A percentile compares a stretch with the other conserved stretches of the same genome.
Conservation (phyloP, 2,888 invertebrate genomes). For the Camponotus fellah region DNA sequence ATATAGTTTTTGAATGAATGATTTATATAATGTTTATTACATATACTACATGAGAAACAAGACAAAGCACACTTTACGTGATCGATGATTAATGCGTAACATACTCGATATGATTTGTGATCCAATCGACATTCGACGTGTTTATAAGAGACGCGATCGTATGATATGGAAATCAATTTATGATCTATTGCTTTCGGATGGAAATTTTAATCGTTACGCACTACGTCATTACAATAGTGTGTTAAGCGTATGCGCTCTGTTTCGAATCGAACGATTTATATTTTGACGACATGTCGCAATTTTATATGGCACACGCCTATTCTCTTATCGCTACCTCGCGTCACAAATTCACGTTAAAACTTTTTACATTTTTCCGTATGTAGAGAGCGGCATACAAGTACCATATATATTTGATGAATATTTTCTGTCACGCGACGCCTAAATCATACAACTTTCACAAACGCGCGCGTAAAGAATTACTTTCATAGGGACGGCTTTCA, state of each 20-base stretch:
- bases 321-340: constrained; percentile 41
- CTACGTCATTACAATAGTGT: constrained; percentile 42
- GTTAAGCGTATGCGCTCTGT: constrained; percentile 40
- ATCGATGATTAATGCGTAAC: constrained; percentile 46
- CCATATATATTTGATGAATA: constrained; percentile 39
- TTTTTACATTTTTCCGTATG: constrained; percentile 42
- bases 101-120: constrained; percentile 42
- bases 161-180: constrained; percentile 25
- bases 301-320: neutral
- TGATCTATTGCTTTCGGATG: constrained; percentile 47
- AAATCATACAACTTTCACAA: constrained; percentile 28
- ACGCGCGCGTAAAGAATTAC: constrained; percentile 38
- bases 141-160: constrained; percentile 35
- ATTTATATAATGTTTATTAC: constrained; percentile 1
- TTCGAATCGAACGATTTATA: constrained; percentile 42
- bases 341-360: constrained; percentile 51
- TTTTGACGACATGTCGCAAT: constrained; percentile 35
- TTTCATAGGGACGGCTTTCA: constrained; percentile 33
- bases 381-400: constrained; percentile 21
- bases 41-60: neutral
- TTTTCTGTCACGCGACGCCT: constrained; percentile 14
- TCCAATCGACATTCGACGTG: constrained; percentile 29
- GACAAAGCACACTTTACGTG: constrained; percentile 32
- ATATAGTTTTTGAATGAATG: neutral
- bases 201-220: constrained; percentile 50